These are phyloP conservation scores for Papilio gigon DNA, from an alignment of 2,888 invertebrate species.

Conservation along the genomic window DNA sequence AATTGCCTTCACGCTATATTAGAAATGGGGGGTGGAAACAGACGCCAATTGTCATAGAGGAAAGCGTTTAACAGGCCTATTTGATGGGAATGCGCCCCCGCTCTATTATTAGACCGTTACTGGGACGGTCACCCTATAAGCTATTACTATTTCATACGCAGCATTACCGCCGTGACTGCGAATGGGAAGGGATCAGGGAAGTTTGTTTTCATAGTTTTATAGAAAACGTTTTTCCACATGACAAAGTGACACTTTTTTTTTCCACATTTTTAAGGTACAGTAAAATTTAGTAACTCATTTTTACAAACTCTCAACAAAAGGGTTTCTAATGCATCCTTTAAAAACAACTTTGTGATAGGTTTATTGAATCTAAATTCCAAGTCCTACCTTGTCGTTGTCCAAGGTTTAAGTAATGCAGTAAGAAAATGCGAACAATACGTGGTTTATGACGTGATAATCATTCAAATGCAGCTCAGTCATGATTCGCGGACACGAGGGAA, in stretches of 20 bases:
- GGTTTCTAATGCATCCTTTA: no score
- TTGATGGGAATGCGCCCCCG: conserved; percentile 31
- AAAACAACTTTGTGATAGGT: background rate
- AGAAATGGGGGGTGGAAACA: conserved; percentile 4
- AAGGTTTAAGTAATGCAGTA: background rate
- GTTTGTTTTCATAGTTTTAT: conserved; percentile 9
- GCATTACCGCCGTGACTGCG: conserved; percentile 17
- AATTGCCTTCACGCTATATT: conserved; percentile 18
- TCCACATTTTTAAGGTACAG: no score
- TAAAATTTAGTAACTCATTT: background rate
- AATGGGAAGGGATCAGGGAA: conserved; percentile 23
- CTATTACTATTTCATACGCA: conserved; percentile 34
- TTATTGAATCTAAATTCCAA: background rate
- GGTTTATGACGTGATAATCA: conserved; percentile 7
- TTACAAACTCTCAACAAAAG: no score
- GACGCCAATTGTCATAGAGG: conserved; percentile 27
- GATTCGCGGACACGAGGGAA: conserved; percentile 11
- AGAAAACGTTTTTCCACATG: background rate
- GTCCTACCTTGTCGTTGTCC: background rate
- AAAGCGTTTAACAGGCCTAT: conserved; percentile 34
- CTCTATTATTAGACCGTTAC: conserved; percentile 20
- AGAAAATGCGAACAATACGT: background rate
- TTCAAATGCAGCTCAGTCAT: conserved; percentile 15
- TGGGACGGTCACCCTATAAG: conserved; percentile 15
- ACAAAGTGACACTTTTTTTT: background rate